Base-by-base conservation (phyloP, 1,140 invertebrate species). In the Agrypnia vestita region DNA sequence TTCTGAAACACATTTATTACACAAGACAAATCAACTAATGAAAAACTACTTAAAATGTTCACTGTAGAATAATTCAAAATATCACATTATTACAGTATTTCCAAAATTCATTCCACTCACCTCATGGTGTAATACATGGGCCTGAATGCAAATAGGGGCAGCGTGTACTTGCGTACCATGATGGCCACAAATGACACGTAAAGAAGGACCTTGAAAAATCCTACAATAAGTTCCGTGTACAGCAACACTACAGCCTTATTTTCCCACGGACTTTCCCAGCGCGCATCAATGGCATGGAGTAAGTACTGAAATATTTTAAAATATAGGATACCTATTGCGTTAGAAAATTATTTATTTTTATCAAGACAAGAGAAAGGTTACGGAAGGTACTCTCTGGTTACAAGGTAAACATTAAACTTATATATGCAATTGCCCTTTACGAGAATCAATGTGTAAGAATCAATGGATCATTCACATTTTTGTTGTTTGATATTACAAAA, bases 51-150 rank as follows among this genome's bases (percentile, higher is more conserved):
- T 35, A 35, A 3, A 35, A 35, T 35, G 25, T 35, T 6, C 1
- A 35, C 6, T 35, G 25, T 35, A 35, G 1, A 35, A 35, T 35
- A 35, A 35, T 35, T 35, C 25, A 35, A 35, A 35, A 35, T 35
- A n/a, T n/a, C n/a, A n/a, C n/a, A n/a, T n/a, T n/a, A n/a, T n/a
- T n/a, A n/a, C n/a, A n/a, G n/a, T n/a, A 35, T 35, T 35, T 35
- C 6, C 6, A 35, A 35, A 3, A 62, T 0, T 13, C n/a, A 13
- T 13, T 64, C 13, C 13, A 84, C 88, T 87, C 86, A 95, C 94
- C 94, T 94, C 90, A 99, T 94, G 15, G 98, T 97, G 84, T 99
- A 95, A 90, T 99, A 99, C 96, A 99, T 99, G 19, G 98, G 98
- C 85, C 99, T 92, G 86, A 99, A 97, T 19, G 98, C 97, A 91